These are phyloP conservation scores for Pseudomugil gertrudae DNA, from an alignment of 2,797 vertebrate genomes.

Conservation along the genomic window DNA sequence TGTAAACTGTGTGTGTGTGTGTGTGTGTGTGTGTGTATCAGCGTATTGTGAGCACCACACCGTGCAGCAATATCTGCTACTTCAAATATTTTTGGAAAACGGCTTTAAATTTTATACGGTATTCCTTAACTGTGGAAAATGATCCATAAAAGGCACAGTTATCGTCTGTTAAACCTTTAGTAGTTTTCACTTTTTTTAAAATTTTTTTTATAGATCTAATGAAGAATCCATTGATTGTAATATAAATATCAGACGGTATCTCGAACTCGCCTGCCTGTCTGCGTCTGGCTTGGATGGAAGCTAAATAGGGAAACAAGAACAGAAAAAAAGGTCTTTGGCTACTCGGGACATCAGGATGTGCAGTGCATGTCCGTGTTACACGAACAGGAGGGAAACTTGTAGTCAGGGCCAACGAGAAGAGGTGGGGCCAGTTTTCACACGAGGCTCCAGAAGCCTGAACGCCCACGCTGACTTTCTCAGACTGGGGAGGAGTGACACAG, in stretches of 20 bases:
- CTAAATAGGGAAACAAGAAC: slow-evolving; percentile 15
- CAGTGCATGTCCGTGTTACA: slow-evolving; percentile 27
- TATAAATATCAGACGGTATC: background rate
- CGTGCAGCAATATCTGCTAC: background rate
- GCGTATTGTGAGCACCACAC: background rate
- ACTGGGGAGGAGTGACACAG: slow-evolving; percentile 16
- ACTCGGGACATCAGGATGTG: slow-evolving; percentile 32
- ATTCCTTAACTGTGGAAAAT: too few relatives aligned
- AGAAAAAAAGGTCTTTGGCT: slow-evolving; percentile 16
- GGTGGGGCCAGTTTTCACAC: slow-evolving; percentile 60
- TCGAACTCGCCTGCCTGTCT: background rate
- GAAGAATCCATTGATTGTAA: background rate
- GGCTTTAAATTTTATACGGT: too few relatives aligned
- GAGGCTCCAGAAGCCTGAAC: slow-evolving; percentile 58
- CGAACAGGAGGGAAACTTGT: slow-evolving; percentile 43
- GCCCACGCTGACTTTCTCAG: slow-evolving; percentile 72
- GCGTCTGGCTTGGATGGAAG: background rate
- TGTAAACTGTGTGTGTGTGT: slow-evolving; percentile 17
- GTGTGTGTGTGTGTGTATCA: background rate
- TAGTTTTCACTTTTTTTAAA: background rate
- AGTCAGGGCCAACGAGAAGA: slow-evolving; percentile 41
- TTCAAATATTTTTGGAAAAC: background rate
- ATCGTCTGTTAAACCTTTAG: background rate
- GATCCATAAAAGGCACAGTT: background rate
- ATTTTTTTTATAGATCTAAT: background rate